Evolutionary conservation across 2,797 vertebrate genomes (phyloP), one percentile per base, ranked within the genome.

Genomic region (Ctenochaetus hawaiiensis): DNA sequence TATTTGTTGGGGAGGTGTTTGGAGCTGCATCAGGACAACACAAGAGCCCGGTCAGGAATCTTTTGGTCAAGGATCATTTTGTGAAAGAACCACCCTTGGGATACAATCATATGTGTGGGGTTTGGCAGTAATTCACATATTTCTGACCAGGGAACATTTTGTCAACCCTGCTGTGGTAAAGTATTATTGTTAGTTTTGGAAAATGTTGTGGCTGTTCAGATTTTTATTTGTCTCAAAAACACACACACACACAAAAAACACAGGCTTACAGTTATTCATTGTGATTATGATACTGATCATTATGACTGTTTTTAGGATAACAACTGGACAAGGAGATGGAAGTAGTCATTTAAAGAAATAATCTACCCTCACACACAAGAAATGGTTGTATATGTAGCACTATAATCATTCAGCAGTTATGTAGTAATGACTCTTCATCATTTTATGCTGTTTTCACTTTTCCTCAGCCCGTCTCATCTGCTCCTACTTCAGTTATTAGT

Each of bases 141-240:
- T 88, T 87, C 67, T 80, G 80, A 86, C 71, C 68, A 67, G 64
- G 69, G 73, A 75, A 82, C 60, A 79, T 82, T 80, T 60, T 75
- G 60, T 77, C 34, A 83, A 47, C 62, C 48, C 47, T 49, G 12
- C 66, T 85, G 78, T 53, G 77, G 86, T 80, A 1, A 4, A 62
- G 47, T 48, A 26, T 77, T 87, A 78, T 80, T 82, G 69, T 80
- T 74, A 43, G 58, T 75, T 79, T 86, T 69, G 44, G 34, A 47
- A 80, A 78, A 68, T 72, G 66, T 63, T 84, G 76, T 4, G 56
- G 62, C 80, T 51, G 37, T 65, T 75, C 53, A 80, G 75, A 53
- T 84, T 84, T 83, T 81, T 65, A 75, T 82, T 87, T 72, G 61
- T 72, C 45, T 18, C 12, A 52, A 74, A 85, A 83, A 69, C 10